Percentiles rank a stretch among this genome's conserved stretches.
Evolutionary conservation across 2,888 invertebrate species (phyloP).

Genomic region (Cantharis nigra): DNA sequence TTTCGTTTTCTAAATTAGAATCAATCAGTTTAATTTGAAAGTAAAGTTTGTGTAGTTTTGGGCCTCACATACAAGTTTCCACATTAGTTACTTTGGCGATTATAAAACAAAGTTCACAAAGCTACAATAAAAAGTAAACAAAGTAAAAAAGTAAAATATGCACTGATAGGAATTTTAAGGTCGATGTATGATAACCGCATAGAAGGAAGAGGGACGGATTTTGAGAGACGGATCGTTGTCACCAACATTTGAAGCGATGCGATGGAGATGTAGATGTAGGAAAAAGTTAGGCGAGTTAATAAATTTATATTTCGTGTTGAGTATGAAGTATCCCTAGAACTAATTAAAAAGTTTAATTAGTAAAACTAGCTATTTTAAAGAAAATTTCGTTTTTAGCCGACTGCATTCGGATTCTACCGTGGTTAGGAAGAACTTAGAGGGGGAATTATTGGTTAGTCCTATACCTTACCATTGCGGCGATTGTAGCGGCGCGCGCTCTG

Average conservation of each 20-base stretch:
- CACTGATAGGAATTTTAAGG: not conserved
- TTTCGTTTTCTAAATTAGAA: not conserved
- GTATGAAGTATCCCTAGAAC: constrained; percentile 4
- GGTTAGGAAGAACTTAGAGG: constrained; percentile 40
- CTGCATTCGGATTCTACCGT: constrained; percentile 46
- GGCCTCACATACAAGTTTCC: not conserved
- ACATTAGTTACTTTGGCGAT: not conserved
- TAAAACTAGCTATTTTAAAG: constrained; percentile 36
- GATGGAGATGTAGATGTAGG: not conserved
- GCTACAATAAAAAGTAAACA: not conserved
- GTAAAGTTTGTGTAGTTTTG: not conserved
- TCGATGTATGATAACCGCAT: not conserved
- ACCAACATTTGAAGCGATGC: not conserved
- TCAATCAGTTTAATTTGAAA: not conserved
- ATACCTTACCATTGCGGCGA: constrained; percentile 43
- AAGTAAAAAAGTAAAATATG: not conserved
- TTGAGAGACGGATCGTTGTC: not conserved
- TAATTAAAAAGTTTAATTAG: constrained; percentile 34
- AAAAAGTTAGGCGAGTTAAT: not conserved
- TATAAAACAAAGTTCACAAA: not conserved
- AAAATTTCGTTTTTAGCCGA: constrained; percentile 49
- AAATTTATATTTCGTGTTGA: not conserved
- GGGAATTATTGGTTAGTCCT: constrained; percentile 48
- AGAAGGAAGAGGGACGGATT: not conserved
- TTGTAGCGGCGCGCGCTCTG: constrained; percentile 40